Base-by-base conservation (phyloP, 2,113 vertebrate species). In the Seriola quinqueradiata region DNA sequence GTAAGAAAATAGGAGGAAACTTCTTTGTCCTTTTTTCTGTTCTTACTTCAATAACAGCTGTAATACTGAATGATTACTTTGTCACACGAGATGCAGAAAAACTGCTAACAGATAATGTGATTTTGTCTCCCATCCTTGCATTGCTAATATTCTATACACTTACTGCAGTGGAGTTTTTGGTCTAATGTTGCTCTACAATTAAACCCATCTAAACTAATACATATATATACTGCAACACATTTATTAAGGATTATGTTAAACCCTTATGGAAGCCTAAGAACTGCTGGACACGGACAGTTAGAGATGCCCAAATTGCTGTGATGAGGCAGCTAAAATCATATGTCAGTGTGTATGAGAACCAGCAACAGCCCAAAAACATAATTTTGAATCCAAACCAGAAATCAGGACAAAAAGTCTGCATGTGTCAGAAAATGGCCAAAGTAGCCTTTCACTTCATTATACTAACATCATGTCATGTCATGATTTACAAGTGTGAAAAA, bases 1-100 rank as follows among this genome's bases (percentile, higher is more conserved):
- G 98, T 99, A 97, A 97, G 77, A 96, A 12, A 38, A 67, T 8
- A n/a, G 68, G 10, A 54, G 6, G 66, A 17, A 16, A 54, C 1
- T 11, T 16, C 2, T 21, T 23, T 23, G 16, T 68, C 7, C 13
- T 11, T 1, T 32, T n/a, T n/a, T 67, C 12, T 11, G 3, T 48
- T 79, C 11, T 48, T 0, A 7, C 34, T 54, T 17, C 14, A 69
- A 36, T 46, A 23, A 21, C 23, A 21, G 61, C 10, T 60, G 23
- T 19, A 7, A 40, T 73, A 4, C 52, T 58, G 8, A 5, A 19
- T 11, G 4, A 40, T 36, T 55, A 7, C 11, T 72, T 36, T 21
- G 3, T 55, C 32, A 32, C 55, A 17, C n/a, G 34, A 7, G 11
- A 50, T 21, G 2, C 8, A 34, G 13, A 32, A 42, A 71, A 58